A percentile compares a stretch with the other conserved stretches of the same genome.
These are phyloP conservation scores for Acheta domesticus DNA, from an alignment of 2,888 invertebrate genomes.

Conservation along the genomic window DNA sequence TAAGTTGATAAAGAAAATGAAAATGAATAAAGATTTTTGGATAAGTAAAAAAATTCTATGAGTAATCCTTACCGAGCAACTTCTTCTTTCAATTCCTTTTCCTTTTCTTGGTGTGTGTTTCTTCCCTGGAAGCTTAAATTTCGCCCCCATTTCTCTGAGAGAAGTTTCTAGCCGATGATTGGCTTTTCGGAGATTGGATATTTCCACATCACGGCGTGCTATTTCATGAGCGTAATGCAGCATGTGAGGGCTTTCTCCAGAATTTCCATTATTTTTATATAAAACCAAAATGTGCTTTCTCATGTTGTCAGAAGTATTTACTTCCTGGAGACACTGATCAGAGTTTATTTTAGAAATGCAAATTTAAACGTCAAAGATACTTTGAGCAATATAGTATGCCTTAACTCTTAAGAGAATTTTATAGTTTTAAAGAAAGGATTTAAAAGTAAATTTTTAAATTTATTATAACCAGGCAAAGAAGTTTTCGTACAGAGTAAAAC, in stretches of 20 bases:
- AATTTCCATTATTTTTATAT: constrained; percentile 21
- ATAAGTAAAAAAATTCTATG: too few species aligned
- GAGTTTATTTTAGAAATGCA: too few species aligned
- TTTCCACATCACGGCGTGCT: constrained; percentile 75
- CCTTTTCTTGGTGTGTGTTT: constrained; percentile 50
- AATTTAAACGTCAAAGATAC: too few species aligned
- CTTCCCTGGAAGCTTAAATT: constrained; percentile 58
- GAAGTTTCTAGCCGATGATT: constrained; percentile 58
- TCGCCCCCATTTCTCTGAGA: constrained; percentile 56
- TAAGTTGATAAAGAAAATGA: too few species aligned
- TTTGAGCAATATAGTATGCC: too few species aligned
- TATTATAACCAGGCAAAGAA: too few species aligned
- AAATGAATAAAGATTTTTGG: too few species aligned
- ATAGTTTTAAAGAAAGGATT: too few species aligned
- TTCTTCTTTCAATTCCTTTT: constrained; percentile 60
- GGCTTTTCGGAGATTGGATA: constrained; percentile 66
- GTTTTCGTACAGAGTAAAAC: too few species aligned
- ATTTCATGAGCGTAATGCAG: constrained; percentile 80
- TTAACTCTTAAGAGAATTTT: too few species aligned
- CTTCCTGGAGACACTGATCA: not conserved
- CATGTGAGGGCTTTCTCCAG: constrained; percentile 63
- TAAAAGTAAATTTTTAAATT: too few species aligned
- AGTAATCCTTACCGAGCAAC: constrained; percentile 55
- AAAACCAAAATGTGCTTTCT: not conserved
- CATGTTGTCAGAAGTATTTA: not conserved